These are phyloP conservation scores for Amphiprion clarkii DNA, from an alignment of 2,797 vertebrate genomes.

Conservation along the genomic window DNA sequence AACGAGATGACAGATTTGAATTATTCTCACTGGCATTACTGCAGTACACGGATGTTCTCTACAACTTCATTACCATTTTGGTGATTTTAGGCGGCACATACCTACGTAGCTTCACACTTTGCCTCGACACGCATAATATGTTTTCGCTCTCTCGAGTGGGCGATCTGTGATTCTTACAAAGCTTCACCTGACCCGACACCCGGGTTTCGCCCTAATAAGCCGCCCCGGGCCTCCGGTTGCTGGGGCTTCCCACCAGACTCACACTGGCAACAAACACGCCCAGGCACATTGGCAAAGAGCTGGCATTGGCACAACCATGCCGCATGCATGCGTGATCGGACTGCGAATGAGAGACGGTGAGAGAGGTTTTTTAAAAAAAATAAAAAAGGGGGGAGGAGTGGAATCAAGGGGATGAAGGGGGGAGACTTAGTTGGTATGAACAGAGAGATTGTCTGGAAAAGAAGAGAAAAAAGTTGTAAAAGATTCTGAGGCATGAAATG, in stretches of 20 bases:
- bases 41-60: neutral
- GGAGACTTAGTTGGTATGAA: constrained; percentile 63
- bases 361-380: constrained; percentile 68
- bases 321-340: constrained; percentile 86
- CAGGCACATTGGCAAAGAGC: constrained; percentile 83
- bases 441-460: constrained; percentile 65
- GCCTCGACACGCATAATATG: constrained; percentile 50
- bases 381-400: constrained; percentile 68
- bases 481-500: constrained; percentile 69
- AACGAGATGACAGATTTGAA: neutral
- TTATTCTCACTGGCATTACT: neutral
- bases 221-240: constrained; percentile 46
- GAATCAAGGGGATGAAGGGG: constrained; percentile 67
- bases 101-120: neutral
- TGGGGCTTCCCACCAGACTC: constrained; percentile 68
- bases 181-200: constrained; percentile 73
- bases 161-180: constrained; percentile 58
- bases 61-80: neutral
- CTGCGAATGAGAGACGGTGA: constrained; percentile 75
- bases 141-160: constrained; percentile 53
- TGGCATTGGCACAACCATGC: constrained; percentile 87
- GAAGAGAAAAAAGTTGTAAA: constrained; percentile 65
- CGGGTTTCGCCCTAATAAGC: constrained; percentile 30
- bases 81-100: neutral
- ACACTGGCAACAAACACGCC: constrained; percentile 74